Evolutionary conservation across 64 coral and sea anemone genomes (phyloP).

Genomic region (Stichodactyla helianthus): DNA sequence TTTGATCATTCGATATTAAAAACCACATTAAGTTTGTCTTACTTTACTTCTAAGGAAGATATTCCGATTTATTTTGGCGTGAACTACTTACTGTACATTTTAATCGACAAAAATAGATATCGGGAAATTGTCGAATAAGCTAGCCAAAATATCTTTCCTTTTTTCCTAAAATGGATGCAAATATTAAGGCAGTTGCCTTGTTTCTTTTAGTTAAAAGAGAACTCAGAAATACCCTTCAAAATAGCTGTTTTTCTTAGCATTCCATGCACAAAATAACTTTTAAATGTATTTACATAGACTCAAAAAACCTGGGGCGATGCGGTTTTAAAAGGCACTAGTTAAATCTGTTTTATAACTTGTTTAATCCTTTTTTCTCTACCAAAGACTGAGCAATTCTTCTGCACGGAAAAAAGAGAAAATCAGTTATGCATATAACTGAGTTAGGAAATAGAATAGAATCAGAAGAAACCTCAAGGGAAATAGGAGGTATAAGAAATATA

Average conservation of each 20-base stretch:
- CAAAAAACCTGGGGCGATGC: neutral
- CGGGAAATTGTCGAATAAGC: neutral
- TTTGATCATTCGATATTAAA: neutral
- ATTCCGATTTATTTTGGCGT: neutral
- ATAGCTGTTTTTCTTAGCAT: neutral
- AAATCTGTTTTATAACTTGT: conserved; percentile 6
- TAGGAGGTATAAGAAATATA: too few species aligned
- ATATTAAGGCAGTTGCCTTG: neutral
- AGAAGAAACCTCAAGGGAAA: too few species aligned
- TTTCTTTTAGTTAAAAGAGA: neutral
- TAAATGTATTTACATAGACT: neutral
- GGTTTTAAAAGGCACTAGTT: conserved; percentile 2
- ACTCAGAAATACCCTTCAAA: neutral
- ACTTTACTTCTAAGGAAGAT: neutral
- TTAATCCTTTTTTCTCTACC: neutral
- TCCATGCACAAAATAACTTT: neutral
- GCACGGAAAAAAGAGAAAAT: neutral
- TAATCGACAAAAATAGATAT: neutral
- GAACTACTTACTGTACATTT: neutral
- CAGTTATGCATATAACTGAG: too few species aligned
- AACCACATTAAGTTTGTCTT: neutral
- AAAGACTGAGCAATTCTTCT: neutral
- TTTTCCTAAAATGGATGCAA: neutral
- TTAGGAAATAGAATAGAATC: too few species aligned
- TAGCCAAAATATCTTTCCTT: neutral